Evolutionary conservation across 2,888 invertebrate species (phyloP), one percentile per base, ranked within the genome.

Genomic region (Epinotia brunnichana): DNA sequence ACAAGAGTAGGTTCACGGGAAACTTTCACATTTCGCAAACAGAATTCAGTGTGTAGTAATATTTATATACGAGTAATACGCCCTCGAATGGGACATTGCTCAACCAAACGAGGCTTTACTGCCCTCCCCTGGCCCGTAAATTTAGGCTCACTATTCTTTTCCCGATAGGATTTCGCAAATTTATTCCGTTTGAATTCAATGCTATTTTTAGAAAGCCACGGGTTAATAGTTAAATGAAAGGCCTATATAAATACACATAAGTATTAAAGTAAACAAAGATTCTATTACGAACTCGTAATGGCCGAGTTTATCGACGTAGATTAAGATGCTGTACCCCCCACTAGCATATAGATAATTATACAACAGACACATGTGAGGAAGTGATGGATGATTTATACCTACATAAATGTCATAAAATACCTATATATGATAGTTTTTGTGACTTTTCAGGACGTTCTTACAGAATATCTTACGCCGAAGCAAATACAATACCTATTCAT

Each of bases 101-200:
- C 90, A 91, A 85, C 79, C 82, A 91, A 92, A 92, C 90, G 90
- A 92, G 90, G 83, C 85, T 90, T 91, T 91, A 91, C 88, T 83
- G 88, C 83, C 84, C 91, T 87, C 89, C 83, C 79, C 79, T 78
- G 85, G 84, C 85, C 88, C 88, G 88, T 92, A 92, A 92, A 91
- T 92, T 88, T 85, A 83, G 85, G 81, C 86, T 81, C 87, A 88
- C 91, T 89, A 91, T 92, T 90, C 91, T 90, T 91, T 89, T 83
- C 85, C 86, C 88, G 83, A 88, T 88, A 89, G 89, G 86, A 86
- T 89, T 86, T 85, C 83, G 83, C 81, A 87, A 90, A 91, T 90
- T 87, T 91, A 91, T 91, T 88, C 87, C 82, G 80, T 73, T 73
- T 63, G 73, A 69, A 73, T 73, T 63, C 63, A 69, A 57, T 39